Base-by-base conservation (phyloP, 1,140 invertebrate genomes). In the Hyphantria cunea region DNA sequence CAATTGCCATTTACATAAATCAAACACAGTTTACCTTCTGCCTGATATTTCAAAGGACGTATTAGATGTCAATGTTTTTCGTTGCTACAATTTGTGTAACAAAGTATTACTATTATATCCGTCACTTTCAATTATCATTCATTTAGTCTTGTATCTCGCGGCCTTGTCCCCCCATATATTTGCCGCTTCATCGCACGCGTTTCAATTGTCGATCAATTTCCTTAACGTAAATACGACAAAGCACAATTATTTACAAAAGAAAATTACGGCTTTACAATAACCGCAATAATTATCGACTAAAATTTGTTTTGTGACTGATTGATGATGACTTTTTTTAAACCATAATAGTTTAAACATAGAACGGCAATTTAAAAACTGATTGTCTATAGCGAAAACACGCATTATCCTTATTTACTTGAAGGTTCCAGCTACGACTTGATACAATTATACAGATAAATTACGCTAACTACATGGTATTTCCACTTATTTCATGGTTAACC, bases 1-100 rank as follows among this genome's bases (percentile, higher is more conserved):
- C 14, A 49, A 49, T 37, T 58, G 45, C 39, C 45, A 32, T 58
- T 49, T 48, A 42, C 14, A 56, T 56, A 56, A 56, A 56, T 54
- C 17, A 42, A 17, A 33, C 12, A 44, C 41, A 45, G 25, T 44
- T 12, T 12, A 54, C 25, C 44, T 44, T 44, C 42, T 54, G 17
- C 44, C 34, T 37, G 8, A 7, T n/a, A n/a, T 37, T 54, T 42
- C 39, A 13, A 44, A 54, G 39, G 14, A 15, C 25, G 32, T 13
- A 31, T 54, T 44, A 31, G 52, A 54, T 17, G 31, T 17, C 6
- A 0, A 1, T 5, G 17, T 25, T 25, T 25, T 25, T 25, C n/a
- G 32, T 12, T 32, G 25, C 41, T 45, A 55, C 33, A 12, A 45
- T 11, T 34, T 34, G 9, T 56, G 31, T 44, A 7, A 13, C 41